Conservation (phyloP, 2,113 vertebrate genomes). For the Sardina pilchardus region DNA sequence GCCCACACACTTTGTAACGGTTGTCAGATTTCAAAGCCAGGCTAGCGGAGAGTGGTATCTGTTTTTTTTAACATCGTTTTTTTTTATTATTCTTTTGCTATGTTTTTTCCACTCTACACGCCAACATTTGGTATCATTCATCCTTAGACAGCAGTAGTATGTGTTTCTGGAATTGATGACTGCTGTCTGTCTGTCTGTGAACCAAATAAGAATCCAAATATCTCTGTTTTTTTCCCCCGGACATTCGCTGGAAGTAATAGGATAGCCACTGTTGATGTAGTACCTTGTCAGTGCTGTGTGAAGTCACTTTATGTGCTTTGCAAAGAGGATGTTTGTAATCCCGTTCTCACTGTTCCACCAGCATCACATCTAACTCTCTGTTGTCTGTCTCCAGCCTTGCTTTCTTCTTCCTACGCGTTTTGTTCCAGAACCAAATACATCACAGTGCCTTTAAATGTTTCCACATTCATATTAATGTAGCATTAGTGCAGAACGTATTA, state of each 20-base stretch:
- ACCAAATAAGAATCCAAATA: background rate
- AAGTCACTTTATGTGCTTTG: background rate
- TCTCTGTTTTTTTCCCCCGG: background rate
- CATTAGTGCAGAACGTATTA: background rate
- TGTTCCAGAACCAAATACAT: background rate
- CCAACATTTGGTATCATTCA: too few species aligned
- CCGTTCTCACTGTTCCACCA: background rate
- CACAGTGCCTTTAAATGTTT: constrained; percentile 1
- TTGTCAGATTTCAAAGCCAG: background rate
- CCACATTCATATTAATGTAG: background rate
- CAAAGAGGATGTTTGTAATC: background rate
- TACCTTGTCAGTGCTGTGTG: background rate
- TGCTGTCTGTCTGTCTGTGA: background rate
- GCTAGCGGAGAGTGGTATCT: background rate
- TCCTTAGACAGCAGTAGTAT: background rate
- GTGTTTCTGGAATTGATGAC: background rate
- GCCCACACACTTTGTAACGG: background rate
- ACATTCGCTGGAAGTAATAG: constrained; percentile 1
- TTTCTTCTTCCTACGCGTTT: background rate
- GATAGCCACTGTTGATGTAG: background rate
- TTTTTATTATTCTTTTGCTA: background rate
- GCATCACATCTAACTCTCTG: background rate
- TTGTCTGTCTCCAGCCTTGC: background rate
- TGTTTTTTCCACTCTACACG: background rate
- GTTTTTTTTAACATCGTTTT: background rate